Evolutionary conservation across 2,113 vertebrate genomes (phyloP).

Genomic region (Coptodon rendalli): DNA sequence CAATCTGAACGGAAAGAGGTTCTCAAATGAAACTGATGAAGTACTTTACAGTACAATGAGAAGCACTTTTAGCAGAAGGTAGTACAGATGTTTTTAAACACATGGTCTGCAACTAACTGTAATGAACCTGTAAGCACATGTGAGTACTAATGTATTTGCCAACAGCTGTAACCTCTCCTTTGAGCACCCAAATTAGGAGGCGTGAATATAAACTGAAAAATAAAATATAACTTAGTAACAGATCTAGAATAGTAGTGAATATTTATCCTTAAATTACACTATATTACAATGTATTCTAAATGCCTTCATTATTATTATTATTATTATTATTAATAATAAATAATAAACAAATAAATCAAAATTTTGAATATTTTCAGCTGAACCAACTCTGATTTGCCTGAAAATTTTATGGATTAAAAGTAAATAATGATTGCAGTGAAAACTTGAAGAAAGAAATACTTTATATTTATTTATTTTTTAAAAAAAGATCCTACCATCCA

Average conservation of each 20-base stretch:
- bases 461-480: not conserved
- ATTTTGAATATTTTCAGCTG: not conserved
- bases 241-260: not conserved
- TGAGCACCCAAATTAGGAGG: not conserved
- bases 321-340: not conserved
- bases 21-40: not conserved
- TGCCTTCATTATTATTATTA: rapidly evolving
- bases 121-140: not conserved
- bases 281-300: not conserved
- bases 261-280: not conserved
- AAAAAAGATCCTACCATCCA: not conserved
- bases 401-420: rapidly evolving
- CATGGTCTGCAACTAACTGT: not conserved
- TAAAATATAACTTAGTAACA: rapidly evolving
- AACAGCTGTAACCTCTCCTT: not conserved
- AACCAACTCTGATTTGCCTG: not conserved
- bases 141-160: not conserved
- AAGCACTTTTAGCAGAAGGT: not conserved
- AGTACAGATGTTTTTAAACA: not conserved
- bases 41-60: not conserved
- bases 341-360: too few species aligned
- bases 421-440: not conserved
- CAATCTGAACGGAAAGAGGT: conserved; percentile 53
- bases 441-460: not conserved
- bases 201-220: not conserved